Base-by-base conservation (phyloP, 2,888 invertebrate genomes). In the Chrysolina haemoptera region DNA sequence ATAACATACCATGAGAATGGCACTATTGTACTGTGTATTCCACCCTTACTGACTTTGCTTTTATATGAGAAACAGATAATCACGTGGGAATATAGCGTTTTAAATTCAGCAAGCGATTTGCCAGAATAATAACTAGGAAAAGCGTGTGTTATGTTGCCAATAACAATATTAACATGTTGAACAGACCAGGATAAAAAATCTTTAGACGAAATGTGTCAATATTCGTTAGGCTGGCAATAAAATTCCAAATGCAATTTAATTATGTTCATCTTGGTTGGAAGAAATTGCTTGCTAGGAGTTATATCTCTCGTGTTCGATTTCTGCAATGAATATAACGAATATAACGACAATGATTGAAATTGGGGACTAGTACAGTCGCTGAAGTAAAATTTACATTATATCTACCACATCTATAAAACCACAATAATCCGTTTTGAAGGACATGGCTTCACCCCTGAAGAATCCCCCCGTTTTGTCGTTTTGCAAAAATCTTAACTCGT, bases 81-180 rank as follows among this genome's bases (percentile, higher is more conserved):
- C 64, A 69, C 67, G 43, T 62, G 71, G 67, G 53, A 64, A 68
- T 72, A 65, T n/a, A 68, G 64, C 46, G 62, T 66, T 70, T 77
- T 75, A 78, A 70, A 79, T 80, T 78, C 75, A 63, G 67, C 55
- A 9, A 41, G 73, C 76, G 74, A 55, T 73, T 68, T 68, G 59
- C 71, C 74, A 70, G 76, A 69, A 71, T 71, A 74, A 75, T 77
- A 75, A 73, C 48, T 46, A 62, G 46, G 67, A 70, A 77, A 76
- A 78, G 79, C 76, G 77, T 70, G 70, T 76, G 74, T 75, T 78
- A 70, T 73, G 67, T 68, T 71, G 65, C 66, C 74, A 72, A 76
- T 78, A 74, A 75, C 73, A 64, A 75, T 75, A 59, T 78, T 78
- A 78, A 70, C 68, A 62, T 50, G 73, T 55, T 62, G 53, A 70